Conservation (phyloP, 2,797 vertebrate genomes). For the Carapus acus region DNA sequence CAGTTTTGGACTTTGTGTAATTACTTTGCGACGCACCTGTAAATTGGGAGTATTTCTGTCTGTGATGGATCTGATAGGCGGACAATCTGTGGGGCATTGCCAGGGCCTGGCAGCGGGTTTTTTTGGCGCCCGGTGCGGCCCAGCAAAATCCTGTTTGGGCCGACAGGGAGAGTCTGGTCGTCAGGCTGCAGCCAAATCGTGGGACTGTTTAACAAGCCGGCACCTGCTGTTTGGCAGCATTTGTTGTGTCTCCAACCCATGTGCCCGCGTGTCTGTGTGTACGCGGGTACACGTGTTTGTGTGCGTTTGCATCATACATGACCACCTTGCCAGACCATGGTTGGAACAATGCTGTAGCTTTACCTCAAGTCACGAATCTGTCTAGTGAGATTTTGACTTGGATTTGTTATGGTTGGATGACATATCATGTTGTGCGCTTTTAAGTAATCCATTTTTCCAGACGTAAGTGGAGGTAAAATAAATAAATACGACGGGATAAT, state of each 20-base stretch:
- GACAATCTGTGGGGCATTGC: slow-evolving; percentile 21
- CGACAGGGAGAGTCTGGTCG: slow-evolving; percentile 36
- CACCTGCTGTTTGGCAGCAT: slow-evolving; percentile 48
- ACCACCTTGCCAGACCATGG: slow-evolving; percentile 20
- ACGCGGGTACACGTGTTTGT: slow-evolving; percentile 3
- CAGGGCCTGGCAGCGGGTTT: slow-evolving; percentile 20
- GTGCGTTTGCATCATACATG: slow-evolving; percentile 13
- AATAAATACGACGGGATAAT: slow-evolving; percentile 16
- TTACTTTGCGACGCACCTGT: too few species aligned
- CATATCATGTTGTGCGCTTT: too few species aligned
- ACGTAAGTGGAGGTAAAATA: too few species aligned
- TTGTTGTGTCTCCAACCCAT: neutral
- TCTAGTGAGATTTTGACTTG: neutral
- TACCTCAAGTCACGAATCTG: too few species aligned
- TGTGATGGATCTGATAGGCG: too few species aligned
- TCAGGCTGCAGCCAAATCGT: slow-evolving; percentile 51
- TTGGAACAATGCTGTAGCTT: neutral
- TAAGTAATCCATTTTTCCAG: too few species aligned
- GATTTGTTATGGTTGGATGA: neutral
- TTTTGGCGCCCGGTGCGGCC: slow-evolving; percentile 35
- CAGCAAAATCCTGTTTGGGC: slow-evolving; percentile 54
- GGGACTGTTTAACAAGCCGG: slow-evolving; percentile 55
- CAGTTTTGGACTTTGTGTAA: too few species aligned
- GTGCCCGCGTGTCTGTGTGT: slow-evolving; percentile 8
- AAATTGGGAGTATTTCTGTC: too few species aligned